Conservation (phyloP, 1,140 invertebrate genomes). For the Bombus pascuorum region DNA sequence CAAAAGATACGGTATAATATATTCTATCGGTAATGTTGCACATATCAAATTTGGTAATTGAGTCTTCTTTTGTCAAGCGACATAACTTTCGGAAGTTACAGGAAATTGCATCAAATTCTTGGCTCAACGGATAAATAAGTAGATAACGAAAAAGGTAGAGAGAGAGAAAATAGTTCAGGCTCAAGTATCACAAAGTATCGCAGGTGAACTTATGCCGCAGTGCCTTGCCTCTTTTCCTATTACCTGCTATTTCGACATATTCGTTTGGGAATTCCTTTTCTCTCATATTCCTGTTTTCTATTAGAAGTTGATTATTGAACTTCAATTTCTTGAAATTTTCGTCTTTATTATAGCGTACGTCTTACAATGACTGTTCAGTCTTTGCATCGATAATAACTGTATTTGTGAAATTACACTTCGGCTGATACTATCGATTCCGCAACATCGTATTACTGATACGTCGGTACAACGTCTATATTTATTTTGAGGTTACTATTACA, state of each 20-base stretch:
- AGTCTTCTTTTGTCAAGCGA: background rate
- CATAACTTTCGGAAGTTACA: background rate
- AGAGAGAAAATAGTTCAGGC: background rate
- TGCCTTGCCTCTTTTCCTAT: background rate
- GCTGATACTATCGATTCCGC: conserved; percentile 2
- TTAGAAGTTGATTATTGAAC: conserved; percentile 40
- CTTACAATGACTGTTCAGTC: background rate
- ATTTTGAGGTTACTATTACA: conserved; percentile 22
- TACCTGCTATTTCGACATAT: background rate
- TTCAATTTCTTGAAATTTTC: conserved; percentile 42
- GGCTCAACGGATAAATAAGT: conserved; percentile 1
- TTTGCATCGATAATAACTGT: background rate
- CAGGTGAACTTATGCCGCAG: background rate
- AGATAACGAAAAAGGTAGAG: background rate
- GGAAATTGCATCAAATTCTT: conserved; percentile 1
- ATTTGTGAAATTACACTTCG: background rate
- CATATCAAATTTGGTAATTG: conserved; percentile 4
- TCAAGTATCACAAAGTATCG: background rate
- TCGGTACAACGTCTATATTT: conserved; percentile 40
- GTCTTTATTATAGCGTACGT: background rate
- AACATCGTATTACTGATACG: background rate
- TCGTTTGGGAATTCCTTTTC: background rate
- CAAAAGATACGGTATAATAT: background rate
- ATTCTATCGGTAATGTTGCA: background rate
- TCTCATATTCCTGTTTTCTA: background rate